Percentiles rank a stretch among this genome's conserved stretches.
These are phyloP conservation scores for Rallus limicola DNA, from an alignment of 2,113 vertebrate genomes.

Conservation along the genomic window DNA sequence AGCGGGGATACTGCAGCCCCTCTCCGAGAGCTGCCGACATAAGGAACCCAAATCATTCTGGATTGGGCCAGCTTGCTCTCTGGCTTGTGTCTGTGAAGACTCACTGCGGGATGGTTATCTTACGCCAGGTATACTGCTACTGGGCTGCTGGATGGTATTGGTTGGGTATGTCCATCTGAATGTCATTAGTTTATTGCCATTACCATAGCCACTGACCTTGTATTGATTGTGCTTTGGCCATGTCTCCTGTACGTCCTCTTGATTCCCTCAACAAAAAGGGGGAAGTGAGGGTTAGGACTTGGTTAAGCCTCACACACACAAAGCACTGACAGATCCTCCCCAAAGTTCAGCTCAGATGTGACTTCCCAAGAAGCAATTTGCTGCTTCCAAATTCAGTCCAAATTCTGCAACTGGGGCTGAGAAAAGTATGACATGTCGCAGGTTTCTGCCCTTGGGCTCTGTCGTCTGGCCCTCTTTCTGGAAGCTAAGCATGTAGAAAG, in stretches of 20 bases:
- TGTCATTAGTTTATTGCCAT: rapidly evolving
- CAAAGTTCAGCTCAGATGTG: not conserved
- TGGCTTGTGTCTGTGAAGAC: rapidly evolving
- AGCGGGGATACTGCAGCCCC: not conserved
- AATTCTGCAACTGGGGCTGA: rapidly evolving
- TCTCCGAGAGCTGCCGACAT: rapidly evolving
- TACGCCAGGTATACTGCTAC: rapidly evolving
- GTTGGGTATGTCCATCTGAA: rapidly evolving
- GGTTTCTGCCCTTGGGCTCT: not conserved
- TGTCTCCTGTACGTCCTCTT: rapidly evolving
- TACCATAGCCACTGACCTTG: too few species aligned
- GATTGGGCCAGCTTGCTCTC: not conserved
- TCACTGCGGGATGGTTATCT: rapidly evolving
- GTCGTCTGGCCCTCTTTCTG: too few species aligned
- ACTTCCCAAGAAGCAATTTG: not conserved
- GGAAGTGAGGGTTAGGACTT: rapidly evolving
- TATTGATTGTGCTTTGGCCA: rapidly evolving
- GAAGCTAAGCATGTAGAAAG: not conserved
- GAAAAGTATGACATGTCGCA: rapidly evolving
- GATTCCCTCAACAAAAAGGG: not conserved
- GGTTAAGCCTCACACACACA: rapidly evolving
- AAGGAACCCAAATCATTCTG: not conserved
- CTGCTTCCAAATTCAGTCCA: not conserved
- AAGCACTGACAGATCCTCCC: rapidly evolving
- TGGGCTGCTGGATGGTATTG: rapidly evolving